Percentiles rank a stretch among this genome's conserved stretches.
phyloP scores from a whole-genome alignment of 2,797 vertebrate genomes.

The Brachyrhaphis roseni region DNA sequence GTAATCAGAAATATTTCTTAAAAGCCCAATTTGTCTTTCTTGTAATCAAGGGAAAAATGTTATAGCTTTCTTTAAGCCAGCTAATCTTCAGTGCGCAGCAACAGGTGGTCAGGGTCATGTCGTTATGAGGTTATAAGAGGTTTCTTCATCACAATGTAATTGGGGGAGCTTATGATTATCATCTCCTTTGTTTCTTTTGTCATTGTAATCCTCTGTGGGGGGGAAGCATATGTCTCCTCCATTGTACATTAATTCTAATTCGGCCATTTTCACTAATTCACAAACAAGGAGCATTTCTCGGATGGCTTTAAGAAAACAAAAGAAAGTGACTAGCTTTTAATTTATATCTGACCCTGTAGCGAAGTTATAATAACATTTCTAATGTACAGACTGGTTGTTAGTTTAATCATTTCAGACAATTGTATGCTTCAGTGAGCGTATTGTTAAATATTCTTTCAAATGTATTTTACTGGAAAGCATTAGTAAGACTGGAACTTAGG shows the following conservation, averaged over 20 bases:
- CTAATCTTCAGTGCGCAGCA: not conserved
- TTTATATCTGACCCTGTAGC: not conserved
- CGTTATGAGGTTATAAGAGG: not conserved
- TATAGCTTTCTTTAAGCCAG: not conserved
- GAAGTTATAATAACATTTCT: not conserved
- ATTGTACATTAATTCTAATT: slow-evolving; percentile 34
- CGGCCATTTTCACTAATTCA: slow-evolving; percentile 38
- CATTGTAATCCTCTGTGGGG: slow-evolving; percentile 27
- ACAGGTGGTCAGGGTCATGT: not conserved
- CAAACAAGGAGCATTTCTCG: not conserved
- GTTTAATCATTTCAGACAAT: not conserved
- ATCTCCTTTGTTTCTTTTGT: slow-evolving; percentile 41
- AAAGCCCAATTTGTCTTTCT: not conserved
- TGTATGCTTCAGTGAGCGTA: not conserved
- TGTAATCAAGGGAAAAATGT: not conserved
- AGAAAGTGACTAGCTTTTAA: slow-evolving; percentile 25
- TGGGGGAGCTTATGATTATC: slow-evolving; percentile 47
- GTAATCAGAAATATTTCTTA: not conserved
- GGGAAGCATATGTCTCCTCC: slow-evolving; percentile 14
- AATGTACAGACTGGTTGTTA: not conserved
- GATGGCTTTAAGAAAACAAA: slow-evolving; percentile 17
- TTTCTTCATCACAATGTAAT: slow-evolving; percentile 47
- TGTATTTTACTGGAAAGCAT: not conserved
- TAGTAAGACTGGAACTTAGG: not conserved
- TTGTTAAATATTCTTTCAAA: not conserved